A percentile compares a stretch with the other conserved stretches of the same genome.
Evolutionary conservation across 2,888 invertebrate species (phyloP).

Genomic region (Melitaea athalia): DNA sequence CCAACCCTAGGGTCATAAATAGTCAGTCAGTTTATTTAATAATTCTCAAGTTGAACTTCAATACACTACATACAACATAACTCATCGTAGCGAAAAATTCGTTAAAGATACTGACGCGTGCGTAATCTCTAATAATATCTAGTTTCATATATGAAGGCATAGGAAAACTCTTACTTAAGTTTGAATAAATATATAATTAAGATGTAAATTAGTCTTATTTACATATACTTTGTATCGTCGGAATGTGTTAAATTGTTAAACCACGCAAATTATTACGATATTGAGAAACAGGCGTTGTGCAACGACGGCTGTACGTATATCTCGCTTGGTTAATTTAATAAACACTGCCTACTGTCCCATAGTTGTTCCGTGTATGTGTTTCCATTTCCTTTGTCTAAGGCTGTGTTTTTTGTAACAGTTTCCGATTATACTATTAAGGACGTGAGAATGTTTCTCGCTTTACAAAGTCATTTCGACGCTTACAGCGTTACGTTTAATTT

Average conservation of each 20-base stretch:
- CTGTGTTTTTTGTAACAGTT: slow-evolving; percentile 75
- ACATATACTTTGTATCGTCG: slow-evolving; percentile 20
- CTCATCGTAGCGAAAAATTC: too few relatives aligned
- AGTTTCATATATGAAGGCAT: neutral
- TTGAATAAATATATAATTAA: slow-evolving; percentile 34
- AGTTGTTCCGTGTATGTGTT: slow-evolving; percentile 64
- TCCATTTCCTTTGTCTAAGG: slow-evolving; percentile 74
- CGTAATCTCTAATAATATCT: too few relatives aligned
- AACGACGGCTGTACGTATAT: slow-evolving; percentile 26
- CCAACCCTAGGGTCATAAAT: too few relatives aligned
- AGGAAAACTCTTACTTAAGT: slow-evolving; percentile 31
- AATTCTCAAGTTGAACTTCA: too few relatives aligned
- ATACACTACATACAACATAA: too few relatives aligned
- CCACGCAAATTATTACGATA: slow-evolving; percentile 12
- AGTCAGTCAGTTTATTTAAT: too few relatives aligned
- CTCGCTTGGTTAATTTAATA: slow-evolving; percentile 42
- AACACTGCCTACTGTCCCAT: slow-evolving; percentile 50
- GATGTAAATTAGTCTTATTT: slow-evolving; percentile 35
- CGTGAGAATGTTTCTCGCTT: slow-evolving; percentile 66
- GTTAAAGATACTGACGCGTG: too few relatives aligned
- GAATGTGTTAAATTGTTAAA: slow-evolving; percentile 27
- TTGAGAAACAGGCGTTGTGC: slow-evolving; percentile 32
- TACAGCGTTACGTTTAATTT: slow-evolving; percentile 63
- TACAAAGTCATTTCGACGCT: slow-evolving; percentile 52
- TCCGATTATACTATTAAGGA: slow-evolving; percentile 76